These are phyloP conservation scores for Parnassius mnemosyne DNA, from an alignment of 2,888 invertebrate genomes.

Conservation along the genomic window DNA sequence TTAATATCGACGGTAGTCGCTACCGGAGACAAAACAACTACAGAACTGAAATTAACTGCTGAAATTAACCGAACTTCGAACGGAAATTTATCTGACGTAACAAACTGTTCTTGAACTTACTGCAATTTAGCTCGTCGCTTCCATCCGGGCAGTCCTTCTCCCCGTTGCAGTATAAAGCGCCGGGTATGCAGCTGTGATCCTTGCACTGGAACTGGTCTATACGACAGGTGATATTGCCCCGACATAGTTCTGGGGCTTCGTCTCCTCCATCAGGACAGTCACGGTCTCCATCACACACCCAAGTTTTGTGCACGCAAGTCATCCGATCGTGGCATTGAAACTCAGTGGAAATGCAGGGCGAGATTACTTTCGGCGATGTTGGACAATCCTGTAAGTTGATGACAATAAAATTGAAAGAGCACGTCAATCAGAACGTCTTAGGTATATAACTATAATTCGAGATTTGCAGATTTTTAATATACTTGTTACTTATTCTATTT, in stretches of 20 bases:
- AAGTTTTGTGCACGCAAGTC: constrained; percentile 89
- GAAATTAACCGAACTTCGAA: not conserved
- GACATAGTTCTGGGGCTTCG: constrained; percentile 83
- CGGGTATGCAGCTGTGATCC: constrained; percentile 89
- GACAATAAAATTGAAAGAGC: no score
- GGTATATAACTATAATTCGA: no score
- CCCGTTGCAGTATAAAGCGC: constrained; percentile 91
- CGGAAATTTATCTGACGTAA: constrained; percentile 1
- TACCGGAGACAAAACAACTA: not conserved
- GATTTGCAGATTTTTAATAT: no score
- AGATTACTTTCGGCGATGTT: constrained; percentile 71
- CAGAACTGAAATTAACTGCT: not conserved
- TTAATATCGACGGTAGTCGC: not conserved
- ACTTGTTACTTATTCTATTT: no score
- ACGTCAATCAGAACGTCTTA: no score
- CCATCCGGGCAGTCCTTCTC: constrained; percentile 90
- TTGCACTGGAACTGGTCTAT: constrained; percentile 93
- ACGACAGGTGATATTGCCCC: constrained; percentile 88
- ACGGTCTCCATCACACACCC: constrained; percentile 91
- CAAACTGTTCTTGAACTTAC: constrained; percentile 64
- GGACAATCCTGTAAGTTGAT: constrained; percentile 80
- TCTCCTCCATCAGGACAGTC: constrained; percentile 93
- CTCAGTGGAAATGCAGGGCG: constrained; percentile 86
- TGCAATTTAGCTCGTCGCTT: constrained; percentile 92
- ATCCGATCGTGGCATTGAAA: constrained; percentile 90